Evolutionary conservation across 2,797 vertebrate species (phyloP), one percentile per base, ranked within the genome.

Genomic region (Sebastes nivosus): DNA sequence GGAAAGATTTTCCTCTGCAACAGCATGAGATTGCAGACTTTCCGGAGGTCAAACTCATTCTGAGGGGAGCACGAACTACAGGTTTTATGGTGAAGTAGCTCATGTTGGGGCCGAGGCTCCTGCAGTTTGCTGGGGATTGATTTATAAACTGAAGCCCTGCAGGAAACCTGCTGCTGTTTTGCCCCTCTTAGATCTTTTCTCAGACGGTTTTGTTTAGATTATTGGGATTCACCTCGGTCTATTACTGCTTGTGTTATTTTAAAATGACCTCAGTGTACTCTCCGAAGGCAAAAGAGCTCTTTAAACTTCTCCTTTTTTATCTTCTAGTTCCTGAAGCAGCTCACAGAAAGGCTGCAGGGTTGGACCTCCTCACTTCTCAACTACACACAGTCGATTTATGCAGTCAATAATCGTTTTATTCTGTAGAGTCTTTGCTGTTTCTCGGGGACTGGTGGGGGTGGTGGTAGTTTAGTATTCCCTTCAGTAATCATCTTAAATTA

Each of bases 21-120:
- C 61, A 20, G 52, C 18, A 50, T 30, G 57, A 34, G 20, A 8
- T n/a, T 57, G 6, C 42, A 64, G 50, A 67, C 46, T 64, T 76
- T 55, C 13, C 2, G 24, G 71, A 67, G 80, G 82, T 83, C 77
- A 80, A 64, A 80, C 67, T 77, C 63, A 80, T 77, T 72, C 22
- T 27, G 13, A 67, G 68, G 65, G 63, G 50, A 67, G 32, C 83
- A 67, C 34, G 6, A 25, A 36, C 46, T 11, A 9, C 52, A 67
- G 34, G 29, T 69, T 77, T 58, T 4, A 12, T 42, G 55, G n/a
- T 77, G 57, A 52, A 38, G 30, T 42, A 16, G 65, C 42, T 54
- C 68, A 6, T 14, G 52, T 32, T 52, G 60, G 8, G 24, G 67
- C 25, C 2, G 4, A 46, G 46, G 18, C 42, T 57, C 50, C 80